A percentile compares a stretch with the other conserved stretches of the same genome.
phyloP scores from a whole-genome alignment of 2,888 invertebrate genomes.

The Lepidonotus clava region DNA sequence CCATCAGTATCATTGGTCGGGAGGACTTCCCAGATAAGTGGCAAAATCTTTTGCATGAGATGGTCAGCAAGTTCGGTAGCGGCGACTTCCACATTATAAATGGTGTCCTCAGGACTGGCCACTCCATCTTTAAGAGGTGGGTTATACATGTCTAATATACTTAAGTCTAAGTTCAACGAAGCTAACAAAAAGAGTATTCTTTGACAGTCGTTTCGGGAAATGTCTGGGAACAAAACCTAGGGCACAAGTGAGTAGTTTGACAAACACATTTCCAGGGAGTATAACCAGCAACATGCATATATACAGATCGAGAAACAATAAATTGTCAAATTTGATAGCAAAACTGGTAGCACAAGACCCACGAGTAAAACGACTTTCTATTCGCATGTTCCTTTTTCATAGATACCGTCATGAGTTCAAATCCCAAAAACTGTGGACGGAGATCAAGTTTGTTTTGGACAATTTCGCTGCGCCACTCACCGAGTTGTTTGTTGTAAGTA shows the following conservation, averaged over 20 bases:
- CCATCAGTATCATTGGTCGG: constrained; percentile 96
- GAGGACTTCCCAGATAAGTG: constrained; percentile 98
- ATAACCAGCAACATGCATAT: too few species aligned
- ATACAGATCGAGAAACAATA: too few species aligned
- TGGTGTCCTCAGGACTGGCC: constrained; percentile 95
- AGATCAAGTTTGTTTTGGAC: constrained; percentile 97
- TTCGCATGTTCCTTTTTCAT: constrained; percentile 59
- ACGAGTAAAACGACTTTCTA: too few species aligned
- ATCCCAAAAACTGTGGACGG: constrained; percentile 95
- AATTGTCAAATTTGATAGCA: too few species aligned
- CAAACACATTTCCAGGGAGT: too few species aligned
- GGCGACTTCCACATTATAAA: constrained; percentile 97
- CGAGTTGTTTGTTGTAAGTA: constrained; percentile 89
- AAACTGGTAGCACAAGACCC: too few species aligned
- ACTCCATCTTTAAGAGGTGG: constrained; percentile 94
- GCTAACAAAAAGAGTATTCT: too few species aligned
- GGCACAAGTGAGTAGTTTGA: too few species aligned
- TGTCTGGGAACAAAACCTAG: too few species aligned
- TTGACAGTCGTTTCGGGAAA: too few species aligned
- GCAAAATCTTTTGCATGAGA: constrained; percentile 94
- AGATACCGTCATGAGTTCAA: constrained; percentile 96
- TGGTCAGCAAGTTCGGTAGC: constrained; percentile 92
- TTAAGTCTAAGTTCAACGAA: too few species aligned
- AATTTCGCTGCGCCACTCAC: constrained; percentile 90
- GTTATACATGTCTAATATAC: too few species aligned